Evolutionary conservation across 2,888 invertebrate genomes (phyloP), one percentile per base, ranked within the genome.

Genomic region (Rotaria magnacalcarata): DNA sequence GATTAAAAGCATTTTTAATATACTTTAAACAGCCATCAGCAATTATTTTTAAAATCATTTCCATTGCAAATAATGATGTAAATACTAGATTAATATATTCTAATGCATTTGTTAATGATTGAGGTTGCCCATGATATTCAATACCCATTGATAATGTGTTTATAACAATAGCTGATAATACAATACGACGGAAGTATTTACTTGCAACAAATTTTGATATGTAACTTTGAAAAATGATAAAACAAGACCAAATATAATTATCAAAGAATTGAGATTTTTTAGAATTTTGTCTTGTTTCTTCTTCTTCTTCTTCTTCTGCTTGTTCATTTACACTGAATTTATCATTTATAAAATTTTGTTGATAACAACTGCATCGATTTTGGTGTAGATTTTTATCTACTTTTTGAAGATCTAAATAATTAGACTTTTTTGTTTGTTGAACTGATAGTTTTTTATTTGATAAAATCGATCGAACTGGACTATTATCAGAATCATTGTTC

Each of bases 141-240:
- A 99, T 96, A 85, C 98, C 98, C 99, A 99, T 99, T 90, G 96
- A 97, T 85, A 99, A 93, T 0, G 99, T 99, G 91, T 99, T 99
- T 90, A 99, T 95, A 87, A 99, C 93, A 89, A 99, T 99, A 50
- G 98, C 97, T 87, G 96, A 91, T 85, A 99, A 93, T 88, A 99
- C 99, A 88, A 96, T 95, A 92, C 96, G 95, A 90, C 97, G 97
- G 92, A 99, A 99, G 90, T 96, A 95, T 90, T 95, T 95, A 91
- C 96, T 95, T 89, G 96, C 95, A 27, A 96, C 96, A 75, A 87
- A 86, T 80, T 56, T 41, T 75, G 60, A 56, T 21, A 75, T 27
- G 21, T 21, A 43, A 43, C 41, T 75, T 75, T 24, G 75, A 24
- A 84, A 8, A 8, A 7, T 24, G 4, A 1, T 8, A 41, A n/a